Percentiles rank a stretch among this genome's conserved stretches.
These are phyloP conservation scores for Lepas anatifera DNA, from an alignment of 2,888 invertebrate species.

Conservation along the genomic window DNA sequence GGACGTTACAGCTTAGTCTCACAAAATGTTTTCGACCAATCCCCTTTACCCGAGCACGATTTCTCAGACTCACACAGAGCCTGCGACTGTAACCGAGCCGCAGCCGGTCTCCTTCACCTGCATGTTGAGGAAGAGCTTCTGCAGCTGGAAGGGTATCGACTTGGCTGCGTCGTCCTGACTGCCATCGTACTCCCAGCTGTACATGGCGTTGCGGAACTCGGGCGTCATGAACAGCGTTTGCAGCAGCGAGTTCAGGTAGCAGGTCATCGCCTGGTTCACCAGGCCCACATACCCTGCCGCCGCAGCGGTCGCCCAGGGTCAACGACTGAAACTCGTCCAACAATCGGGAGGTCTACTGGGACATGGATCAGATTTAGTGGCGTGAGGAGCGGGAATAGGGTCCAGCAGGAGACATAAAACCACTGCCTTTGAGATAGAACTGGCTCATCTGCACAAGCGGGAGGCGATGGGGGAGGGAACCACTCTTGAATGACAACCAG, in stretches of 20 bases:
- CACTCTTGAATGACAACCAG: too few species aligned
- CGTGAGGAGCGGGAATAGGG: too few species aligned
- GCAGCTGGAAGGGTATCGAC: constrained; percentile 74
- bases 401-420: too few species aligned
- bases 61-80: too few species aligned
- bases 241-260: constrained; percentile 74
- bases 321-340: too few species aligned
- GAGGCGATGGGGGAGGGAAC: not conserved
- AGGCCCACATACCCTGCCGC: constrained; percentile 57
- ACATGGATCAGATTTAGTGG: too few species aligned
- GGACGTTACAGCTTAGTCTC: too few species aligned
- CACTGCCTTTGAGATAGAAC: not conserved
- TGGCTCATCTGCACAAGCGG: not conserved
- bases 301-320: too few species aligned
- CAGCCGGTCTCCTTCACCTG: constrained; percentile 43
- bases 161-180: constrained; percentile 48
- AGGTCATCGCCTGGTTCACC: constrained; percentile 85
- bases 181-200: constrained; percentile 60
- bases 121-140: constrained; percentile 68
- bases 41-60: too few species aligned
- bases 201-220: constrained; percentile 76
- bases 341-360: too few species aligned
- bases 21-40: too few species aligned
- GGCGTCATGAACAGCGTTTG: constrained; percentile 86
- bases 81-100: too few species aligned